Evolutionary conservation across 1,140 invertebrate genomes (phyloP).

Genomic region (Scaptomyza montana): DNA sequence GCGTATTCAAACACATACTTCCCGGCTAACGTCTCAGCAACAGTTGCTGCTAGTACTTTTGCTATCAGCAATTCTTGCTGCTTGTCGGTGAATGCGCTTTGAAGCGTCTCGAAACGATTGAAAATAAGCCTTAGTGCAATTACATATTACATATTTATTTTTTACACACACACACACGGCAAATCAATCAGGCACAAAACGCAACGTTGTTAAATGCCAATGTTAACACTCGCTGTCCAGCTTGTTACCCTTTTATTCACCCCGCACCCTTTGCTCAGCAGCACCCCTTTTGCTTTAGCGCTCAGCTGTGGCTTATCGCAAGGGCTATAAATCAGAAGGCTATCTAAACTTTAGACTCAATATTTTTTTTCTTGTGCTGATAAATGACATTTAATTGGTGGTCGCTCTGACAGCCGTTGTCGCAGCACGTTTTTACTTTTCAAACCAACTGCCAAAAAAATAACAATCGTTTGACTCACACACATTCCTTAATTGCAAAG

Average conservation of each 20-base stretch:
- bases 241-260: not conserved
- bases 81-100: conserved; percentile 47
- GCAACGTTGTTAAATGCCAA: conserved; percentile 32
- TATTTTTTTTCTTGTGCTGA: conserved; percentile 38
- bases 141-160: conserved; percentile 71
- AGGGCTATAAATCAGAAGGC: conserved; percentile 78
- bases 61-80: conserved; percentile 38
- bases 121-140: conserved; percentile 49
- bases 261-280: not conserved
- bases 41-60: conserved; percentile 6
- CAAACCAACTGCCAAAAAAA: not conserved
- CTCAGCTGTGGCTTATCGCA: conserved; percentile 55
- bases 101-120: conserved; percentile 54
- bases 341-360: conserved; percentile 78
- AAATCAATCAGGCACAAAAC: conserved; percentile 61
- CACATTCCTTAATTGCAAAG: not conserved
- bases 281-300: conserved; percentile 25
- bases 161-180: conserved; percentile 48
- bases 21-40: conserved; percentile 1
- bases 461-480: conserved; percentile 14
- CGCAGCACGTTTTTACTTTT: conserved; percentile 60
- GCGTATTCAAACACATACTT: conserved; percentile 58
- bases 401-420: conserved; percentile 21
- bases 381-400: conserved; percentile 80
- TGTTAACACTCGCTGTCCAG: conserved; percentile 17